phyloP scores from a whole-genome alignment of 2,113 vertebrate species.

The rabbit (Oryctolagus cuniculus) region mOryCun1.1 NC_091441.1:37312501-37313000 shows the following conservation, averaged over 20 bases:
- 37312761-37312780: background rate
- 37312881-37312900: background rate
- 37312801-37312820: background rate
- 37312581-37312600: background rate
- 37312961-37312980: conserved; percentile 68
- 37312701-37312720: background rate
- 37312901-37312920: background rate
- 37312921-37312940: background rate
- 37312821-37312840: background rate
- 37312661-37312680: background rate
- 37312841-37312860: conserved; percentile 34
- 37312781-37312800: background rate
- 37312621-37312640: background rate
- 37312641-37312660: background rate
- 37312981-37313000: conserved; percentile 44
- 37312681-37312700: background rate
- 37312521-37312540: background rate
- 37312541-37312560: background rate
- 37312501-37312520: too few species aligned
- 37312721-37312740: background rate
- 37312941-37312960: conserved; percentile 10
- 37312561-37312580: background rate
- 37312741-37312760: background rate
- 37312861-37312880: conserved; percentile 52
- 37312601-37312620: background rate